A percentile compares a stretch with the other conserved stretches of the same genome.
These are phyloP conservation scores for Balearica regulorum DNA, from an alignment of 2,797 vertebrate genomes.

Conservation along the genomic window DNA sequence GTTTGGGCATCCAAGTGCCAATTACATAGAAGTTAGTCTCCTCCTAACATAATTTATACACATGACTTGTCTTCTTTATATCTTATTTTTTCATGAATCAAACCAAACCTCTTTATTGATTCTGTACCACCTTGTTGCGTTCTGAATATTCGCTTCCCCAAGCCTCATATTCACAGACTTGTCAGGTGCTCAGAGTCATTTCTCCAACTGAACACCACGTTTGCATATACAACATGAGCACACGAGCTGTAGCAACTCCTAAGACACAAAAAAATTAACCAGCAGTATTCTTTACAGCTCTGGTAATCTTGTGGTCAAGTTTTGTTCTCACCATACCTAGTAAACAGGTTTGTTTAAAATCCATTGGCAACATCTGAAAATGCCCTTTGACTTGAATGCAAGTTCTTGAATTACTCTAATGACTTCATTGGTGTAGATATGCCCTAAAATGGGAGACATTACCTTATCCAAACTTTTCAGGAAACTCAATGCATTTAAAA, in stretches of 20 bases:
- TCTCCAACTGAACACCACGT: neutral
- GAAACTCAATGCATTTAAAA: neutral
- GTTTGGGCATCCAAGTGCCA: neutral
- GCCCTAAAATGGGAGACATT: neutral
- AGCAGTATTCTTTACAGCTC: neutral
- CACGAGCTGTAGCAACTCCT: neutral
- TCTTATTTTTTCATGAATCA: neutral
- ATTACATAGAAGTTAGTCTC: neutral
- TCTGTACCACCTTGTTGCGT: neutral
- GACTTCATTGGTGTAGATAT: neutral
- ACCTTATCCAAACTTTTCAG: neutral
- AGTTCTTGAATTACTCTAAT: neutral
- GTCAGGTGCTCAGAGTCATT: neutral
- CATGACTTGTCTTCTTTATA: neutral
- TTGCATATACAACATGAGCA: neutral
- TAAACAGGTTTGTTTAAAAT: neutral
- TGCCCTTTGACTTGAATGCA: neutral
- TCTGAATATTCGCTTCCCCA: neutral
- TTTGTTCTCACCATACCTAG: neutral
- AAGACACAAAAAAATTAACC: neutral
- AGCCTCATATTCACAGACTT: neutral
- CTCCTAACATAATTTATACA: neutral
- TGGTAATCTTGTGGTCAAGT: neutral
- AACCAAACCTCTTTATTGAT: neutral
- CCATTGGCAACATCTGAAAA: neutral